Percentiles rank a stretch among this genome's conserved stretches.
phyloP scores from a whole-genome alignment of 2,113 vertebrate genomes.

The Haemorhous mexicanus region DNA sequence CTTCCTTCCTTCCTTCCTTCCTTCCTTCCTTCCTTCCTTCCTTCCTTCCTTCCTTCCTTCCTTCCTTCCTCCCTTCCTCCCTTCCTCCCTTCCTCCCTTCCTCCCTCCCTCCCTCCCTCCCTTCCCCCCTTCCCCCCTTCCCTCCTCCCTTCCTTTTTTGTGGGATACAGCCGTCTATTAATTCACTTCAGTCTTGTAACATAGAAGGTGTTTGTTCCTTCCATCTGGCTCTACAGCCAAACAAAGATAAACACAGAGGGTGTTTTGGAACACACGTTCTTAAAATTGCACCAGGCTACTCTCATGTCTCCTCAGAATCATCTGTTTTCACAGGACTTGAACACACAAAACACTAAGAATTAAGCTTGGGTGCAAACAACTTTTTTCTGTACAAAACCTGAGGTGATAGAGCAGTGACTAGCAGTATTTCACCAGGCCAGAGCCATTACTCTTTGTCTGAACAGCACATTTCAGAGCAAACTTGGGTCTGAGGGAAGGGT shows the following conservation, averaged over 20 bases:
- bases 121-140: no score
- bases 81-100: no score
- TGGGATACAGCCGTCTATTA: conserved; percentile 28
- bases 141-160: no score
- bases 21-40: no score
- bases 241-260: conserved; percentile 18
- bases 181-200: conserved; percentile 1
- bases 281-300: neutral
- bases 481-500: neutral
- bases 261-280: neutral
- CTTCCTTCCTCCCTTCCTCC: no score
- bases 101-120: no score
- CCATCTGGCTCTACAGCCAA: neutral
- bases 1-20: no score
- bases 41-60: neutral
- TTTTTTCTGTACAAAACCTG: neutral
- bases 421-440: neutral
- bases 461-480: neutral
- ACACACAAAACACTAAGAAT: neutral
- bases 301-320: neutral
- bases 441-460: neutral
- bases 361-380: neutral
- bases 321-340: neutral
- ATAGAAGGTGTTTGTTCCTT: neutral
- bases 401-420: neutral